phyloP scores from a whole-genome alignment of 2,113 vertebrate genomes.

The Theristicus caerulescens region DNA sequence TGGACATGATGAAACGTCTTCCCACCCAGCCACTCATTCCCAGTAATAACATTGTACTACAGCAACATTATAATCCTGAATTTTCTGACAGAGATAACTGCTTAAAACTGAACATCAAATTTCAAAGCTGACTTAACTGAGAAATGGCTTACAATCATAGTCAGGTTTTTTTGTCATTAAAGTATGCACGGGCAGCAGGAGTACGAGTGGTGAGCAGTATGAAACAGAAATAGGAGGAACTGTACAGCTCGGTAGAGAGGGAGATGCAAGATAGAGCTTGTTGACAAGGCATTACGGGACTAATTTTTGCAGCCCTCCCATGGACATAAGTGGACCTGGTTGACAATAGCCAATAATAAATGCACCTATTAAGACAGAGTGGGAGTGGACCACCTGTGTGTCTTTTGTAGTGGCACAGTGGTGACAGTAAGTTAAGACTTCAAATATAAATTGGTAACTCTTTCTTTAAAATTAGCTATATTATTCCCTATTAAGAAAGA shows the following conservation, averaged over 20 bases:
- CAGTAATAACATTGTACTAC: not conserved
- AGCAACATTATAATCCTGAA: not conserved
- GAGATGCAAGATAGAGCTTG: not conserved
- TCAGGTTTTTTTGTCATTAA: not conserved
- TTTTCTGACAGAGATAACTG: not conserved
- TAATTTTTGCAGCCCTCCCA: not conserved
- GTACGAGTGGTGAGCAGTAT: fast-evolving
- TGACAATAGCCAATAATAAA: not conserved
- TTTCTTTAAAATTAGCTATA: not conserved
- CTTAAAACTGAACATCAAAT: not conserved
- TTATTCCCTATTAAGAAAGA: not conserved
- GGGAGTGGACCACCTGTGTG: not conserved
- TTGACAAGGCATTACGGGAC: not conserved
- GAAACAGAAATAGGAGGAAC: not conserved
- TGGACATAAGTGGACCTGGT: not conserved
- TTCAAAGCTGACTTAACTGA: not conserved
- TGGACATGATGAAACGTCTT: not conserved
- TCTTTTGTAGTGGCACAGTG: not conserved
- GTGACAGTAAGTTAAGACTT: not conserved
- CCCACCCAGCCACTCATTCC: not conserved
- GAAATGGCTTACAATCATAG: not conserved
- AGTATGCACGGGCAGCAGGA: not conserved
- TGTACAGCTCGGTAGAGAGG: not conserved
- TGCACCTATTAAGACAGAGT: not conserved
- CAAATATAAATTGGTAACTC: not conserved